Base-by-base conservation (phyloP, 1,140 invertebrate species). In the Drosophila setifemur region DNA sequence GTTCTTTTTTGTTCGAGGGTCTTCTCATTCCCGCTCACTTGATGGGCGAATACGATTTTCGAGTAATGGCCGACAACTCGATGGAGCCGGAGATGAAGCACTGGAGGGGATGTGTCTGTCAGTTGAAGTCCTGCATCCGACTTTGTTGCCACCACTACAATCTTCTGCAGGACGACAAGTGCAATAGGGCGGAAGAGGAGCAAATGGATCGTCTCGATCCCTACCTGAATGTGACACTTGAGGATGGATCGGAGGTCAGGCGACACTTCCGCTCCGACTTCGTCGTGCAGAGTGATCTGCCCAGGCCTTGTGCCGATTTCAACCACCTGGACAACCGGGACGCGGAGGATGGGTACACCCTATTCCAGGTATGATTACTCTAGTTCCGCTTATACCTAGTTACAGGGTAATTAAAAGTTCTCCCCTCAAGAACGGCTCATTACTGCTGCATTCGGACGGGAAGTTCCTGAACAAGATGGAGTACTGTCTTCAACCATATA, bases 341-440 rank as follows among this genome's bases (percentile, higher is more conserved):
- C 2, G 50, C 69, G 0, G 11, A 7, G 3, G 40, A 70, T 1
- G 2, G 31, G 7, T 90, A 71, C 71, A 53, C 39, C 3, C 48
- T 90, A 5, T 73, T 69, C 21, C 68, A 89, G 73, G 88, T 89
- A 29, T 11, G n/a, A n/a, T n/a, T n/a, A n/a, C n/a, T n/a, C n/a
- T n/a, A n/a, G n/a, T n/a, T n/a, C n/a, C n/a, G n/a, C n/a, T n/a
- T n/a, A n/a, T n/a, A n/a, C n/a, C n/a, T n/a, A n/a, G n/a, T n/a
- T n/a, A n/a, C n/a, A n/a, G n/a, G n/a, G n/a, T n/a, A n/a, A n/a
- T n/a, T n/a, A n/a, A n/a, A n/a, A 35, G 2, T 37, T 11, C 8
- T n/a, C n/a, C n/a, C n/a, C 54, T 68, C 11, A 19, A 88, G 73
- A 74, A 88, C 26, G 76, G 69, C 7, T 60, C 50, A 0, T 37